These are phyloP conservation scores for Schizopygopsis malacanthus DNA, from an alignment of 2,797 vertebrate species.

Conservation along the genomic window DNA sequence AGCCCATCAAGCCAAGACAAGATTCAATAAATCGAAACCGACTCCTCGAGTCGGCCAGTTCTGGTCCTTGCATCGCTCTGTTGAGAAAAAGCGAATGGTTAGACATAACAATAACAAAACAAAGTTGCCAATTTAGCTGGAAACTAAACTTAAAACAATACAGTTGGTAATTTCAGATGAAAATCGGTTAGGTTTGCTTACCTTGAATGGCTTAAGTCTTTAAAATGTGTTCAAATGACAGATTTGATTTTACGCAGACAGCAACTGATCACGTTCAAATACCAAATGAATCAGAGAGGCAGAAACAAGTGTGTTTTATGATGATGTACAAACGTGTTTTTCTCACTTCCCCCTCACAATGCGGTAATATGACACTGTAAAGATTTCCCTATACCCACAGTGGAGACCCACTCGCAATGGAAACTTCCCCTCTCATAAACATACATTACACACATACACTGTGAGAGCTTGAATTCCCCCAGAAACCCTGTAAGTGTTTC, in stretches of 20 bases:
- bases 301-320: slow-evolving; percentile 30
- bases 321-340: not conserved
- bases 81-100: slow-evolving; percentile 4
- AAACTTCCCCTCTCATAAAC: slow-evolving; percentile 58
- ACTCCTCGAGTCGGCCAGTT: slow-evolving; percentile 67
- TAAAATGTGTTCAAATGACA: not conserved
- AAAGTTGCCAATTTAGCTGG: not conserved
- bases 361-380: slow-evolving; percentile 45
- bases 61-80: slow-evolving; percentile 67
- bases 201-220: slow-evolving; percentile 4
- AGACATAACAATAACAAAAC: not conserved
- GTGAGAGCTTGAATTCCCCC: slow-evolving; percentile 62
- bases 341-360: slow-evolving; percentile 46
- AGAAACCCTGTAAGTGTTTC: slow-evolving; percentile 53
- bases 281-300: slow-evolving; percentile 21
- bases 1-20: slow-evolving; percentile 75
- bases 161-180: not conserved
- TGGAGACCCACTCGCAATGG: slow-evolving; percentile 69
- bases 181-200: slow-evolving; percentile 7
- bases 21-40: slow-evolving; percentile 77
- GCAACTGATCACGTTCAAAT: not conserved
- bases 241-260: too few species aligned
- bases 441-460: slow-evolving; percentile 1
- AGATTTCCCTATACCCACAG: slow-evolving; percentile 65
- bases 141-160: not conserved